Percentiles rank a stretch among this genome's conserved stretches.
phyloP scores from a whole-genome alignment of 2,888 invertebrate genomes.

The Ormyrus pomaceus region DNA sequence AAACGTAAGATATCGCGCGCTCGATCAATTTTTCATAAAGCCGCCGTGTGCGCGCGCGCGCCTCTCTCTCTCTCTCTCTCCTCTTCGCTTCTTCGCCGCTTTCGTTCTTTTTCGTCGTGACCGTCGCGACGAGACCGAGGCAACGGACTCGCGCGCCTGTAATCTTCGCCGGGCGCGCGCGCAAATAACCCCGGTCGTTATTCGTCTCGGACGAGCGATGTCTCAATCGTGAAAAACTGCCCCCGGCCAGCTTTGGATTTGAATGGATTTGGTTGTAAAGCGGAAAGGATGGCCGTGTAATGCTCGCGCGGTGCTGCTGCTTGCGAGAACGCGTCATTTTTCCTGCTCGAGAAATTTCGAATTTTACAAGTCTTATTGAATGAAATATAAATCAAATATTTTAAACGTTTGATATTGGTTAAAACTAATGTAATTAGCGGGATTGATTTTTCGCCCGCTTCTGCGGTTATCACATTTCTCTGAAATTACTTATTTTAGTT shows the following conservation, averaged over 20 bases:
- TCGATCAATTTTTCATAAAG: constrained; percentile 71
- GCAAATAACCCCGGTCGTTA: constrained; percentile 39
- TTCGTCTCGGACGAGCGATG: not conserved
- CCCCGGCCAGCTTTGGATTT: not conserved
- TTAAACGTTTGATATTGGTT: too few relatives aligned
- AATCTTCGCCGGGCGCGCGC: constrained; percentile 48
- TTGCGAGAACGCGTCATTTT: too few relatives aligned
- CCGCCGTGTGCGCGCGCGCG: constrained; percentile 34
- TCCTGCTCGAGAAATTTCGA: too few relatives aligned
- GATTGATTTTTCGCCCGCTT: too few relatives aligned
- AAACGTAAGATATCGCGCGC: constrained; percentile 73
- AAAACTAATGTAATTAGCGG: too few relatives aligned
- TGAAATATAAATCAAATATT: too few relatives aligned
- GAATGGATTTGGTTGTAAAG: not conserved
- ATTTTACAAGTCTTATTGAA: too few relatives aligned
- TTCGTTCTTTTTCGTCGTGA: constrained; percentile 18
- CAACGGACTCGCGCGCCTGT: constrained; percentile 37
- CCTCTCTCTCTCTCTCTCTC: constrained; percentile 17
- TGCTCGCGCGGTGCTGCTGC: too few relatives aligned
- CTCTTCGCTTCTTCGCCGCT: constrained; percentile 12
- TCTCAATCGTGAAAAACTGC: constrained; percentile 34
- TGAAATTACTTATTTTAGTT: too few relatives aligned
- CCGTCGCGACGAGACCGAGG: not conserved
- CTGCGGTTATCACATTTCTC: too few relatives aligned
- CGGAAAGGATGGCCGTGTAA: too few relatives aligned